Percentiles rank a stretch among this genome's conserved stretches.
Evolutionary conservation across 1,140 invertebrate species (phyloP).

Genomic region (Pseudachorutes palmiensis): DNA sequence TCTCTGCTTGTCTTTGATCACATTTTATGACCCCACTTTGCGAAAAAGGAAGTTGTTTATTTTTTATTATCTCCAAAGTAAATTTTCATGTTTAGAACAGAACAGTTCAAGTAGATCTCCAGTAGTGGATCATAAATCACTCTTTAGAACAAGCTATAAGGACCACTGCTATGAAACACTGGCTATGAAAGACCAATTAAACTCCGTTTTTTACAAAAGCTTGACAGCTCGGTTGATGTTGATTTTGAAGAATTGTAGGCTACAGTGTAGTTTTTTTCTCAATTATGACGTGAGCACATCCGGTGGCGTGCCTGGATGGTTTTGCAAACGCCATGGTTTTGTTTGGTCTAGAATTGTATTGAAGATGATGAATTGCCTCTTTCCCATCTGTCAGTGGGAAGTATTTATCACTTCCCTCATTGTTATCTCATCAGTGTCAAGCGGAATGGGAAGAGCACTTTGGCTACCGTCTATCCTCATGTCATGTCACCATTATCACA

Average conservation of each 20-base stretch:
- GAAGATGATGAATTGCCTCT: slow-evolving; percentile 9
- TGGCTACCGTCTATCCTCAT: background rate
- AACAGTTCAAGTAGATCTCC: background rate
- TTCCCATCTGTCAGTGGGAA: background rate
- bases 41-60: slow-evolving; percentile 2
- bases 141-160: too few relatives aligned
- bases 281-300: too few relatives aligned
- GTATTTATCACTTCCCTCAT: slow-evolving; percentile 12
- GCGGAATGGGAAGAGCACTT: background rate
- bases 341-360: background rate
- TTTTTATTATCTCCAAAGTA: background rate
- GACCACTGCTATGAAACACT: background rate
- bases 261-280: too few relatives aligned
- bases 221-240: background rate
- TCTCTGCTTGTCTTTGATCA: background rate
- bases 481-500: background rate
- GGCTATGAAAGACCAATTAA: background rate
- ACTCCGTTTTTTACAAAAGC: background rate
- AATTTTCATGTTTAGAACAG: background rate
- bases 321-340: too few relatives aligned
- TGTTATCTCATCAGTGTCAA: slow-evolving; percentile 3
- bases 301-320: too few relatives aligned
- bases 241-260: too few relatives aligned
- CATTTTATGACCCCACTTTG: background rate
- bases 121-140: background rate